Evolutionary conservation across 1,140 invertebrate genomes (phyloP), one percentile per base, ranked within the genome.

Genomic region (Calephelis virginiensis): DNA sequence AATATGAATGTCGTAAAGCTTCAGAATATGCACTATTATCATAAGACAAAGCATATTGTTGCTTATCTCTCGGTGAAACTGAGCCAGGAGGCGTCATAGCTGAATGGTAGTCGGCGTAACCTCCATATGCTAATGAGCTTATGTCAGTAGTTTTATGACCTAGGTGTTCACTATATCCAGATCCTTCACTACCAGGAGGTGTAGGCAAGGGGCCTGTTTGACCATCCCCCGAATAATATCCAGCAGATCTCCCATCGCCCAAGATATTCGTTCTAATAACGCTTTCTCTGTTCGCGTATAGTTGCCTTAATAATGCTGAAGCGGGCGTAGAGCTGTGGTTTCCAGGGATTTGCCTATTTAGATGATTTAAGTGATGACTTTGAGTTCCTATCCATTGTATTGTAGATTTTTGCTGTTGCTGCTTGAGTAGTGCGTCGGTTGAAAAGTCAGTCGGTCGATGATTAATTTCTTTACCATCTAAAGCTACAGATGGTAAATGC

Each of bases 81-180:
- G 97, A 98, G 0, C 97, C 97, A 10, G 98, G 97, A 56, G 97
- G 98, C 0, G 97, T 98, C 96, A 98, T 98, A 12, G 97, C 97
- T 38, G 97, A 97, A 80, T 97, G 96, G 78, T 97, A 96, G 78
- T 97, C 96, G 14, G 95, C 93, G 75, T 97, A 97, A 28, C 93
- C 93, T 14, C 94, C 93, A 86, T 93, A 89, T 80, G 92, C 61
- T 90, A 92, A 67, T 17, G 86, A 82, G 56, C 85, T 76, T 70
- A 89, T 86, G 68, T 91, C 86, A 1, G 87, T 88, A 8, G 82
- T 78, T 77, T 89, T 91, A 63, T 89, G 86, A 28, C 86, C 86
- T 73, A 89, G 72, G 63, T 96, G 95, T 72, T 96, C 95, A 61
- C 95, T 93, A 28, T 95, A 95, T 5, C 95, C 95, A 0, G 95